phyloP scores from a whole-genome alignment of 2,113 vertebrate species.

The Corythornis vintsioides region DNA sequence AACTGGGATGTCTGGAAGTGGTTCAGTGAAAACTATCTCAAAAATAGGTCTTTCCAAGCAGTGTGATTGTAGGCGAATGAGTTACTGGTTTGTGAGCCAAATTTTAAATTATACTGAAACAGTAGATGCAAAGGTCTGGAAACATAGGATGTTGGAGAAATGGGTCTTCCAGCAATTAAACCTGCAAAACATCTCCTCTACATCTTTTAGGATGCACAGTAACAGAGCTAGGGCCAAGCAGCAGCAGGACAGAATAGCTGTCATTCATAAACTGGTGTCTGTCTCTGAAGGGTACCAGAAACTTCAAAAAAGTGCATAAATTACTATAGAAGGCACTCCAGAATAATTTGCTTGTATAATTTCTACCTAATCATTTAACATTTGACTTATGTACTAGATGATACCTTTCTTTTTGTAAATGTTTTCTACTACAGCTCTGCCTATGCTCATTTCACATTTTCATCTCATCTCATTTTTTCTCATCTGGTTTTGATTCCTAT shows the following conservation, averaged over 20 bases:
- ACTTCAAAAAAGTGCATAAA: neutral
- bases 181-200: neutral
- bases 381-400: neutral
- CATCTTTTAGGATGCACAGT: neutral
- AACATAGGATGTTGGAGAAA: neutral
- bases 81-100: neutral
- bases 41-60: neutral
- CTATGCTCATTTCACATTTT: neutral
- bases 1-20: neutral
- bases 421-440: neutral
- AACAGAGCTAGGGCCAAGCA: neutral
- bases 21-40: neutral
- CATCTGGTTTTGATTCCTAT: conserved; percentile 53
- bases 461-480: too few species aligned
- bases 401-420: neutral
- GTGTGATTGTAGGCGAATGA: neutral
- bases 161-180: neutral
- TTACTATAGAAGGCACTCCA: neutral
- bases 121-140: neutral
- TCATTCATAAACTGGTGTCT: neutral
- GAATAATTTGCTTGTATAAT: neutral
- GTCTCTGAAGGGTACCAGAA: neutral
- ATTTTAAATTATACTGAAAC: neutral
- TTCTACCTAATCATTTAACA: neutral
- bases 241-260: neutral